These are phyloP conservation scores for Anser brachyrhynchus DNA, from an alignment of 2,113 vertebrate species.

Conservation along the genomic window DNA sequence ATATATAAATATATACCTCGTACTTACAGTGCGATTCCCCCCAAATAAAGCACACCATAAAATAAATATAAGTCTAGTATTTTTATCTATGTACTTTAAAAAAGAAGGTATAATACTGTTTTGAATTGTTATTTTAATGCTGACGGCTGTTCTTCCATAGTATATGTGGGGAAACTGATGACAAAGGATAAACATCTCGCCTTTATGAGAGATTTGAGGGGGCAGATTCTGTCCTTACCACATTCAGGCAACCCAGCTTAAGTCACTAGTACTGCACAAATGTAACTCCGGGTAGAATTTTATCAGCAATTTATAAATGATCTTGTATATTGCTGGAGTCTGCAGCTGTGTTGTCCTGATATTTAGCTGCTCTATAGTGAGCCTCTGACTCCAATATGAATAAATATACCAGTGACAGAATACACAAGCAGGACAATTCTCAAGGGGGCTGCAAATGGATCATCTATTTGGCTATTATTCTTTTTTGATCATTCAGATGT, in stretches of 20 bases:
- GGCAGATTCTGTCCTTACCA: neutral
- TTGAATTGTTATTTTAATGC: neutral
- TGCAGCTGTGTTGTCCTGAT: conserved; percentile 62
- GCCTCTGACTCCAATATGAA: neutral
- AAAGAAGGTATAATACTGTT: neutral
- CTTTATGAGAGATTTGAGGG: neutral
- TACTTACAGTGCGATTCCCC: neutral
- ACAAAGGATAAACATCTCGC: neutral
- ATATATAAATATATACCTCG: neutral
- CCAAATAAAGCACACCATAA: neutral
- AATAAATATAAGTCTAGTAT: neutral
- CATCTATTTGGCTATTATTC: neutral
- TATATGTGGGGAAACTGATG: neutral
- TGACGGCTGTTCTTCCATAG: neutral
- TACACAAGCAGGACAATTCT: conserved; percentile 12
- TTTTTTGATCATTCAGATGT: neutral
- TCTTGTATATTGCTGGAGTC: neutral
- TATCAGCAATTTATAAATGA: conserved; percentile 29
- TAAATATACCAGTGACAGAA: conserved; percentile 40
- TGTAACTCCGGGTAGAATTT: neutral
- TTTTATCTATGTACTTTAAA: neutral
- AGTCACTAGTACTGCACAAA: neutral
- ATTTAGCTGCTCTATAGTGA: conserved; percentile 50
- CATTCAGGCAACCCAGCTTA: neutral
- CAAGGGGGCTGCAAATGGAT: conserved; percentile 19